Conservation (phyloP, 2,888 invertebrate genomes). For the Lasiommata megera region DNA sequence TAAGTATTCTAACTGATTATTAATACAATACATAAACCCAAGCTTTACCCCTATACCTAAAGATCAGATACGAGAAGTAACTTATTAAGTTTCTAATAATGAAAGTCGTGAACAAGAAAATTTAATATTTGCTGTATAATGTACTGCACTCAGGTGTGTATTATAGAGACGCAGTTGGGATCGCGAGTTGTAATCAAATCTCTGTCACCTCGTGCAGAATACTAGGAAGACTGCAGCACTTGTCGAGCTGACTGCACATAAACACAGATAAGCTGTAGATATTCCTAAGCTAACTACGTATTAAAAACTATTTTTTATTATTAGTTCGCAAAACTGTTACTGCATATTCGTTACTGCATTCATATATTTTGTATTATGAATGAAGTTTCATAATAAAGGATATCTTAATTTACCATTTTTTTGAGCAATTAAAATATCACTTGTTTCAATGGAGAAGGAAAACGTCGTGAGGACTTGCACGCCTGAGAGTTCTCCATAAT, state of each 20-base stretch:
- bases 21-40: too few species aligned
- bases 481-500: too few species aligned
- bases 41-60: not conserved
- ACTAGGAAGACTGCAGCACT: conserved; percentile 7
- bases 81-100: conserved; percentile 10
- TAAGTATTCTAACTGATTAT: too few species aligned
- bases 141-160: conserved; percentile 18
- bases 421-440: too few species aligned
- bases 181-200: conserved; percentile 27
- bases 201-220: conserved; percentile 20
- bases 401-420: too few species aligned
- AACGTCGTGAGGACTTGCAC: too few species aligned
- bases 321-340: too few species aligned
- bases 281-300: not conserved
- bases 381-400: too few species aligned
- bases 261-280: not conserved
- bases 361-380: too few species aligned
- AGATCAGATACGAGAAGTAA: not conserved
- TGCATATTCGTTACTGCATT: too few species aligned
- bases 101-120: conserved; percentile 5
- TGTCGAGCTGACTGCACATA: not conserved
- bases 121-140: conserved; percentile 5
- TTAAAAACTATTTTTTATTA: not conserved
- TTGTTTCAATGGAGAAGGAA: too few species aligned
- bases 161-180: conserved; percentile 19